Evolutionary conservation across 2,113 vertebrate genomes (phyloP).

Genomic region (Cheirogaleus medius): DNA sequence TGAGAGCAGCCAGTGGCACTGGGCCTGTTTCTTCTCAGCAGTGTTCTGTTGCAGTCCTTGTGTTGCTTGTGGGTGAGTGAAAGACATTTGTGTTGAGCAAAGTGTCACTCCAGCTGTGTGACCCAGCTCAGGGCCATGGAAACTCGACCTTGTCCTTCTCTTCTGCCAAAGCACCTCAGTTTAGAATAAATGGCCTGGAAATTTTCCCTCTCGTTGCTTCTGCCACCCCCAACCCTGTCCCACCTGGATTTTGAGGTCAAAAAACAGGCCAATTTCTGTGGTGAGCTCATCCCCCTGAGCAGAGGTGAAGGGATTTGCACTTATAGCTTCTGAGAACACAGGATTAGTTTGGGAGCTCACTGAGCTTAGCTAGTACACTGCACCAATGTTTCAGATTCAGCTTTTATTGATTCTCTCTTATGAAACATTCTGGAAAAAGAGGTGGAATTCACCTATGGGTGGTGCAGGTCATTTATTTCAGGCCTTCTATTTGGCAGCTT

Average conservation of each 20-base stretch:
- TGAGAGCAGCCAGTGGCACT: background rate
- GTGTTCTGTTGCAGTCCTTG: background rate
- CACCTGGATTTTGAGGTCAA: constrained; percentile 67
- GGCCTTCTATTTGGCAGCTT: constrained; percentile 30
- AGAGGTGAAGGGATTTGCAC: constrained; percentile 58
- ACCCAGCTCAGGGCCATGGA: constrained; percentile 40
- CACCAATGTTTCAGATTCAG: constrained; percentile 45
- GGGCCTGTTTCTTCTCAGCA: background rate
- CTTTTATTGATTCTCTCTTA: constrained; percentile 67
- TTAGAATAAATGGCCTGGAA: constrained; percentile 72
- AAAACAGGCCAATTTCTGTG: constrained; percentile 33
- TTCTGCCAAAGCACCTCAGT: constrained; percentile 18
- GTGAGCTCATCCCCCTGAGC: constrained; percentile 52
- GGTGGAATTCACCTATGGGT: constrained; percentile 46
- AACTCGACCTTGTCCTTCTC: background rate
- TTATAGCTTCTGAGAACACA: constrained; percentile 57
- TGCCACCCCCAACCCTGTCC: constrained; percentile 18
- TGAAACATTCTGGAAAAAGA: constrained; percentile 63
- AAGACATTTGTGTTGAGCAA: background rate
- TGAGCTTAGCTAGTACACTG: constrained; percentile 33
- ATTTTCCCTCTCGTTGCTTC: background rate
- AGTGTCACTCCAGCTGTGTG: constrained; percentile 48
- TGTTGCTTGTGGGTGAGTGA: background rate
- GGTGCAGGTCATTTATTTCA: constrained; percentile 70
- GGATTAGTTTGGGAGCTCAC: constrained; percentile 39